Conservation (phyloP, 2,113 vertebrate species). For the Trochalopteron elliotii region DNA sequence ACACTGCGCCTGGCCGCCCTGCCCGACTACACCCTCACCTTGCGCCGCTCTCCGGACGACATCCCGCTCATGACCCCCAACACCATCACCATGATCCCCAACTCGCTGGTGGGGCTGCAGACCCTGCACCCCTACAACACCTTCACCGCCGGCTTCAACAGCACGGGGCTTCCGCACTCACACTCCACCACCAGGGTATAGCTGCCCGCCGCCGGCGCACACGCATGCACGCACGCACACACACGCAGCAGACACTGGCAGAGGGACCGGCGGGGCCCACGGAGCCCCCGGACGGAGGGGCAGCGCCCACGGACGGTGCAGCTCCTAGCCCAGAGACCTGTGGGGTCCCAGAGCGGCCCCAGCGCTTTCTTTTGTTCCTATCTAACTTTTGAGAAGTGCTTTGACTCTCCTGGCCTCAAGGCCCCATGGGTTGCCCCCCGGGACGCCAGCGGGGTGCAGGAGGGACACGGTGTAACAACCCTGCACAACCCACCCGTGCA, state of each 20-base stretch:
- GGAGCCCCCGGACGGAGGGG: neutral
- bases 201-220: slow-evolving; percentile 68
- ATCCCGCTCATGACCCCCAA: slow-evolving; percentile 98
- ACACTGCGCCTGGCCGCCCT: slow-evolving; percentile 87
- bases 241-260: slow-evolving; percentile 55
- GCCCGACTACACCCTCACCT: slow-evolving; percentile 95
- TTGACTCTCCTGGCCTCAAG: slow-evolving; percentile 20
- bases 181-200: slow-evolving; percentile 99
- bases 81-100: slow-evolving; percentile 99
- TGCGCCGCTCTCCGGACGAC: slow-evolving; percentile 95
- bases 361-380: slow-evolving; percentile 6
- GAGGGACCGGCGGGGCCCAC: neutral
- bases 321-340: slow-evolving; percentile 4
- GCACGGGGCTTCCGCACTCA: slow-evolving; percentile 96
- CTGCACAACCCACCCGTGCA: neutral
- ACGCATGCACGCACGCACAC: slow-evolving; percentile 52
- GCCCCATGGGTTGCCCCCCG: neutral
- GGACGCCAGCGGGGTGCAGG: neutral
- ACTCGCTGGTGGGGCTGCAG: slow-evolving; percentile 96
- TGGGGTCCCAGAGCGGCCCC: neutral
- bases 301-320: neutral
- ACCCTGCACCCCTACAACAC: slow-evolving; percentile 98
- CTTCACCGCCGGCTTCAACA: slow-evolving; percentile 96
- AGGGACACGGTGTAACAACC: neutral
- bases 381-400: slow-evolving; percentile 54